A percentile compares a stretch with the other conserved stretches of the same genome.
Conservation (phyloP, 1,140 invertebrate species). For the Mycetomoellerius zeteki region DNA sequence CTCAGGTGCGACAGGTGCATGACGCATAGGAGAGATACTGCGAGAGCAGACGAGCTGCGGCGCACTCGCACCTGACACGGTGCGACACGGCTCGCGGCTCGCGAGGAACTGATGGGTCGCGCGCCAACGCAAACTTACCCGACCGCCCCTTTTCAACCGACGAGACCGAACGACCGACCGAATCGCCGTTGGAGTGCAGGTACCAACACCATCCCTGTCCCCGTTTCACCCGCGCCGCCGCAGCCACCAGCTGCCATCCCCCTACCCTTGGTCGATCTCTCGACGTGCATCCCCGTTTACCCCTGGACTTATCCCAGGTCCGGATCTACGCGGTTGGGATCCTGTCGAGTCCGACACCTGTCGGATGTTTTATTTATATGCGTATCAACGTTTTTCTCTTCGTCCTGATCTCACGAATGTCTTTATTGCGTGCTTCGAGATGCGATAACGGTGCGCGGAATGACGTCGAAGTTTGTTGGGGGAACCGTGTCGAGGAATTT, state of each 20-base stretch:
- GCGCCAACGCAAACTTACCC: conserved; percentile 75
- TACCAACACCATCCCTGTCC: conserved; percentile 69
- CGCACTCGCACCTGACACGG: conserved; percentile 44
- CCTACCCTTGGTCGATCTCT: conserved; percentile 65
- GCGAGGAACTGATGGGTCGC: conserved; percentile 82
- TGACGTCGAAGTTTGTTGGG: not conserved
- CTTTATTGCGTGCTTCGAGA: conserved; percentile 6
- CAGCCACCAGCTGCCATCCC: conserved; percentile 19
- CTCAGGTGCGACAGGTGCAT: conserved; percentile 40
- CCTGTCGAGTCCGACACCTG: conserved; percentile 15
- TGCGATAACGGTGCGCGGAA: not conserved
- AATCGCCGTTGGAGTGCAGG: conserved; percentile 60
- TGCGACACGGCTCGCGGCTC: conserved; percentile 81
- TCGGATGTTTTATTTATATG: conserved; percentile 28
- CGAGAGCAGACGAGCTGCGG: not conserved
- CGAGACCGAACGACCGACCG: conserved; percentile 53
- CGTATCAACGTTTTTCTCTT: not conserved
- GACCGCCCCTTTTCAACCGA: conserved; percentile 69
- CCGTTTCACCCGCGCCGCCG: conserved; percentile 34
- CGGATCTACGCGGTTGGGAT: conserved; percentile 43
- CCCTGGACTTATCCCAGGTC: conserved; percentile 67
- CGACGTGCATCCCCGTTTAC: conserved; percentile 63
- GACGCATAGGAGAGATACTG: not conserved
- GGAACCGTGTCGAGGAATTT: not conserved
- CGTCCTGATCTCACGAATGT: not conserved